Evolutionary conservation across 1,140 invertebrate species (phyloP).

Genomic region (Macrotrachela quadricornifera): DNA sequence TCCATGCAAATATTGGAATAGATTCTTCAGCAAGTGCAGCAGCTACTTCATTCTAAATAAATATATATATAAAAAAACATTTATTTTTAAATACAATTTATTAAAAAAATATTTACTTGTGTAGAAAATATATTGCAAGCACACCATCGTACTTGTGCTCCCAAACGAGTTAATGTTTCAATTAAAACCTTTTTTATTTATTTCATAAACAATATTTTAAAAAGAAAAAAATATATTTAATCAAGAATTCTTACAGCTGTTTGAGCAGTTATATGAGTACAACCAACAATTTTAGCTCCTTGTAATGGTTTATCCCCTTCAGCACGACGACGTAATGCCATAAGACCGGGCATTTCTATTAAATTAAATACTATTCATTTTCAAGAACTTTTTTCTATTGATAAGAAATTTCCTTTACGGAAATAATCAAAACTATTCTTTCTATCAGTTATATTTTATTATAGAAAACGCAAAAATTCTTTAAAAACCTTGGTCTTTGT

Average conservation of each 20-base stretch:
- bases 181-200: slow-evolving; percentile 41
- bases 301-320: slow-evolving; percentile 45
- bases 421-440: too few relatives aligned
- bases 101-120: slow-evolving; percentile 31
- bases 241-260: slow-evolving; percentile 56
- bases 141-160: slow-evolving; percentile 73
- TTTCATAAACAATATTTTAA: too few relatives aligned
- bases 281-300: slow-evolving; percentile 84
- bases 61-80: too few relatives aligned
- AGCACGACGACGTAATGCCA: slow-evolving; percentile 48
- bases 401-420: too few relatives aligned
- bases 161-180: slow-evolving; percentile 67
- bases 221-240: too few relatives aligned
- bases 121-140: slow-evolving; percentile 97
- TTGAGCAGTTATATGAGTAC: slow-evolving; percentile 91
- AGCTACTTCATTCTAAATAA: slow-evolving; percentile 61
- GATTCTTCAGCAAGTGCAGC: slow-evolving; percentile 75
- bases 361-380: too few relatives aligned
- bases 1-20: slow-evolving; percentile 76
- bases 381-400: too few relatives aligned
- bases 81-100: too few relatives aligned
- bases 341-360: slow-evolving; percentile 84
- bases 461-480: too few relatives aligned
- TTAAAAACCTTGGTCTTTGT: too few relatives aligned
- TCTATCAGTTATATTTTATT: too few relatives aligned